Evolutionary conservation across 1,140 invertebrate genomes (phyloP).

Genomic region (Ostrea denselamellosa): DNA sequence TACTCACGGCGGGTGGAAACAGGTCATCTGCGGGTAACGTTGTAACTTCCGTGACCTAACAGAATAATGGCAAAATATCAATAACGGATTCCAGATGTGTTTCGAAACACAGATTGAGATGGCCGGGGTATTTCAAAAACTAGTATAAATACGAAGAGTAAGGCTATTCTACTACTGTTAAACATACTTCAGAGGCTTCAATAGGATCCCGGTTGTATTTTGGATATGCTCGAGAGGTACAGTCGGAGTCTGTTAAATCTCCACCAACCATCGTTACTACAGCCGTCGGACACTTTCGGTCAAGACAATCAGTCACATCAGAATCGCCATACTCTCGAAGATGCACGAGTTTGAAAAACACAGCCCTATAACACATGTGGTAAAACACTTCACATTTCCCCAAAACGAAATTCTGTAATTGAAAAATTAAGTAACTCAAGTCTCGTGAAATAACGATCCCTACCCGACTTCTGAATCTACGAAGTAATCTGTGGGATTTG

Average conservation of each 20-base stretch:
- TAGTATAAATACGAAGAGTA: not conserved
- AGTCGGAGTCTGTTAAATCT: slow-evolving; percentile 15
- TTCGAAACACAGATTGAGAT: not conserved
- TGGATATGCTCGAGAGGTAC: not conserved
- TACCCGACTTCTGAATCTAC: slow-evolving; percentile 32
- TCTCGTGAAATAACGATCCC: not conserved
- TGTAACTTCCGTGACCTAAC: not conserved
- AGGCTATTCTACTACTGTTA: not conserved
- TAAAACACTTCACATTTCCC: not conserved
- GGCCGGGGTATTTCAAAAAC: not conserved
- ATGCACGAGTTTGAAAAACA: slow-evolving; percentile 37
- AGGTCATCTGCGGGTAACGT: not conserved
- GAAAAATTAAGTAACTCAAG: not conserved
- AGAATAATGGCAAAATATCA: not conserved
- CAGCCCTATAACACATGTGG: not conserved
- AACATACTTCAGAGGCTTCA: not conserved
- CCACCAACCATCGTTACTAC: not conserved
- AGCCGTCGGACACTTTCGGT: not conserved
- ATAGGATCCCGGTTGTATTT: slow-evolving; percentile 19
- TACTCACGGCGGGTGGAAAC: not conserved
- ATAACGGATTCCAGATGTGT: too few relatives aligned
- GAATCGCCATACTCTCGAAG: not conserved
- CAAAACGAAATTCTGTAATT: not conserved
- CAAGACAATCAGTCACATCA: slow-evolving; percentile 14
- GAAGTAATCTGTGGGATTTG: slow-evolving; percentile 11